Percentiles rank a stretch among this genome's conserved stretches.
Evolutionary conservation across 2,888 invertebrate species (phyloP).

Genomic region (Lasioglossum marginatum): DNA sequence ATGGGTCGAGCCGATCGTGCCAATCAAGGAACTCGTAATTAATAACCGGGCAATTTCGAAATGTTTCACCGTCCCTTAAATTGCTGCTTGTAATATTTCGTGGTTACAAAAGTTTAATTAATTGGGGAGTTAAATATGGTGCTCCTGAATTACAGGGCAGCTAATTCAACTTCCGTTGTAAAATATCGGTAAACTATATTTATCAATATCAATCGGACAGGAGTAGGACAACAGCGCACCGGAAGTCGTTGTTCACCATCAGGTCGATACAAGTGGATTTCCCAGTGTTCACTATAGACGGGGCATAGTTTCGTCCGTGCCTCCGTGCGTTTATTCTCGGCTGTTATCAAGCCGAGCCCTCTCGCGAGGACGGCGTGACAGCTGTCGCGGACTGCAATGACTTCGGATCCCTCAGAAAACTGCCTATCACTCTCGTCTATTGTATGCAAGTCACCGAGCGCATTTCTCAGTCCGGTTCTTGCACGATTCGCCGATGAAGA

Average conservation of each 20-base stretch:
- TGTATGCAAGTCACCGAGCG: constrained; percentile 71
- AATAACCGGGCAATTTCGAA: background rate
- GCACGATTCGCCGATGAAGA: constrained; percentile 52
- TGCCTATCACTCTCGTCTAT: constrained; percentile 76
- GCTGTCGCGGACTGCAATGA: constrained; percentile 75
- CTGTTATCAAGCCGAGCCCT: constrained; percentile 50
- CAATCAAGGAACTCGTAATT: background rate
- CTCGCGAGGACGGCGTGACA: constrained; percentile 65
- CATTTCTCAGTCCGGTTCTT: constrained; percentile 55
- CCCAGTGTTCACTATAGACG: constrained; percentile 22
- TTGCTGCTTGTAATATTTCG: background rate
- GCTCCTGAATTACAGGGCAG: background rate
- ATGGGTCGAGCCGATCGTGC: background rate
- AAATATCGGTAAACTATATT: no score
- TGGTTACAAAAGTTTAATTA: constrained; percentile 1
- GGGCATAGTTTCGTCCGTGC: constrained; percentile 14
- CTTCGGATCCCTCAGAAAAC: constrained; percentile 70
- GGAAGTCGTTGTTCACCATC: constrained; percentile 7
- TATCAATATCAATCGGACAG: background rate
- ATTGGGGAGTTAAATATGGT: background rate
- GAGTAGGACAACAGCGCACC: background rate
- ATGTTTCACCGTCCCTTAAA: background rate
- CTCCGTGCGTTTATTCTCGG: constrained; percentile 50
- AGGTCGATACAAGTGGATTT: constrained; percentile 40
- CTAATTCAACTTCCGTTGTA: background rate